Evolutionary conservation across 1,140 invertebrate genomes (phyloP).

Genomic region (Propsilocerus akamusi): DNA sequence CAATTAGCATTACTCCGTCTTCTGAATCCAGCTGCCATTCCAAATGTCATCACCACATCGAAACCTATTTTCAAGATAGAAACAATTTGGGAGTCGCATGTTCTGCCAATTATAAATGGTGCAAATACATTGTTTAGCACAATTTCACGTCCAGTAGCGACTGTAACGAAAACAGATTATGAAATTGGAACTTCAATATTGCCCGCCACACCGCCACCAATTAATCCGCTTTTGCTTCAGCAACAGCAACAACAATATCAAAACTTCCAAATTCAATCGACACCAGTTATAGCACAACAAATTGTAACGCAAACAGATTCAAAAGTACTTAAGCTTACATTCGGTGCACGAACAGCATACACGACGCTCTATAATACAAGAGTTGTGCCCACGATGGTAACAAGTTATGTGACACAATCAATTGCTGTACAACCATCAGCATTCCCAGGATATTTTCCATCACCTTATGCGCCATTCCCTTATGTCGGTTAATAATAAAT

Average conservation of each 20-base stretch:
- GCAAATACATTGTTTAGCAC: slow-evolving; percentile 55
- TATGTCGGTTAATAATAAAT: slow-evolving; percentile 60
- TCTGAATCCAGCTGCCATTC: slow-evolving; percentile 45
- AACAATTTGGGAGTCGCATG: slow-evolving; percentile 62
- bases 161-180: slow-evolving; percentile 54
- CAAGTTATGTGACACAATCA: slow-evolving; percentile 61
- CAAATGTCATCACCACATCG: slow-evolving; percentile 54
- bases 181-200: slow-evolving; percentile 53
- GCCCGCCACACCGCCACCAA: slow-evolving; percentile 26
- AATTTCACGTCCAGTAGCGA: slow-evolving; percentile 50
- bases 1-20: slow-evolving; percentile 49
- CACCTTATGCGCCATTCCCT: slow-evolving; percentile 49
- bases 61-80: slow-evolving; percentile 53
- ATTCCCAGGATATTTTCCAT: slow-evolving; percentile 54
- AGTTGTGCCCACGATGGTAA: slow-evolving; percentile 63
- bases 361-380: slow-evolving; percentile 72
- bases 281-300: slow-evolving; percentile 59
- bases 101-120: slow-evolving; percentile 55
- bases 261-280: slow-evolving; percentile 61
- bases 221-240: slow-evolving; percentile 30
- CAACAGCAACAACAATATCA: slow-evolving; percentile 32
- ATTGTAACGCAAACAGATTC: slow-evolving; percentile 62
- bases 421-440: slow-evolving; percentile 47
- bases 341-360: slow-evolving; percentile 72
- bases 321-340: slow-evolving; percentile 66